Conservation (phyloP, 1,140 invertebrate genomes). For the Pseudomyrmex sp. region DNA sequence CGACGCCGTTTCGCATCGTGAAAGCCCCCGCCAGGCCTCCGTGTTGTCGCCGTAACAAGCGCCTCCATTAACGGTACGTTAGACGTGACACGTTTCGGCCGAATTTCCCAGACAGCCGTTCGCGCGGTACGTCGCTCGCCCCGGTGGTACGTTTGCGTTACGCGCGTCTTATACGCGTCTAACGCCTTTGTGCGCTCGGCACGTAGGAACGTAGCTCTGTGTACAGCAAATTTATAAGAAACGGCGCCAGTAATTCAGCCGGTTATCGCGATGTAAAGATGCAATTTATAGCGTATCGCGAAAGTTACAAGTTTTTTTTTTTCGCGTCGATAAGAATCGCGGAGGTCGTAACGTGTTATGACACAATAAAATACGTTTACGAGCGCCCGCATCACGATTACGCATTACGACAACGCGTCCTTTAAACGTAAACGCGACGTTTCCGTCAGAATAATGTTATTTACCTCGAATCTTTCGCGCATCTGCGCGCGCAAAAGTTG, state of each 20-base stretch:
- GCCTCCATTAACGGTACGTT: slow-evolving; percentile 82
- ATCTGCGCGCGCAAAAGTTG: background rate
- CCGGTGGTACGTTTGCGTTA: slow-evolving; percentile 68
- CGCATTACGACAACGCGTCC: background rate
- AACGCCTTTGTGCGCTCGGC: no score
- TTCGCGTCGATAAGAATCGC: slow-evolving; percentile 43
- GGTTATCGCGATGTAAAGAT: slow-evolving; percentile 50
- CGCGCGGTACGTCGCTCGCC: slow-evolving; percentile 22
- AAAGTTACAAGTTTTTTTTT: slow-evolving; percentile 34
- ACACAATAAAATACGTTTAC: slow-evolving; percentile 44
- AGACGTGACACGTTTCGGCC: slow-evolving; percentile 79
- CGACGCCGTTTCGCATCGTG: slow-evolving; percentile 63
- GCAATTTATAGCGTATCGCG: slow-evolving; percentile 46
- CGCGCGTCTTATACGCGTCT: slow-evolving; percentile 71
- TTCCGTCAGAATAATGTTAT: background rate
- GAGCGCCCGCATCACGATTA: slow-evolving; percentile 15
- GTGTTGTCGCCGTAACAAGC: slow-evolving; percentile 74
- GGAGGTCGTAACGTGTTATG: slow-evolving; percentile 28
- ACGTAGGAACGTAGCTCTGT: no score
- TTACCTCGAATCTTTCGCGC: background rate
- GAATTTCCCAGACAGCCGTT: slow-evolving; percentile 75
- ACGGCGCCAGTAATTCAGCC: slow-evolving; percentile 5
- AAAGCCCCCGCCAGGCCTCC: slow-evolving; percentile 70
- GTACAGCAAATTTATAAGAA: background rate
- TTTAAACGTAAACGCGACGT: background rate